Percentiles rank a stretch among this genome's conserved stretches.
These are phyloP conservation scores for Merluccius polli DNA, from an alignment of 2,797 vertebrate species.

Conservation along the genomic window DNA sequence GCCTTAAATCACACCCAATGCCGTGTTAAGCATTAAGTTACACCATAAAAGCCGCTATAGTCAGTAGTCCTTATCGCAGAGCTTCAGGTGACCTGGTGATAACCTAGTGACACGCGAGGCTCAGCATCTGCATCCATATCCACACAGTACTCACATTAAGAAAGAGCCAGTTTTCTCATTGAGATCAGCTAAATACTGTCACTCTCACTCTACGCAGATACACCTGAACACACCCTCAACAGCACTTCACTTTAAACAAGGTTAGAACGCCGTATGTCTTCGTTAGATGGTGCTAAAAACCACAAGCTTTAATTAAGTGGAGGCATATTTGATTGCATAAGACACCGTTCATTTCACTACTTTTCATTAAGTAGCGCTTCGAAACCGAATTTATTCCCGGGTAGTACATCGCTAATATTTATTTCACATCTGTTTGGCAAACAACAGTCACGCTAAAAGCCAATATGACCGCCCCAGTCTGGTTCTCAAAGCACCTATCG, in stretches of 20 bases:
- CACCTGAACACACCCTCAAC: slow-evolving; percentile 17
- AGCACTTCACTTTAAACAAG: slow-evolving; percentile 9
- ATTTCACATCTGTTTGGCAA: slow-evolving; percentile 17
- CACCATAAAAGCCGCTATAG: neutral
- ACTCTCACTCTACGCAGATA: slow-evolving; percentile 15
- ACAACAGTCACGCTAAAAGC: slow-evolving; percentile 14
- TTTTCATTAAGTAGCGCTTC: slow-evolving; percentile 6
- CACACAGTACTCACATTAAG: neutral
- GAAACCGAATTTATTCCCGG: slow-evolving; percentile 13
- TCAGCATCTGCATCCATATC: neutral
- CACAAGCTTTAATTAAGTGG: slow-evolving; percentile 18
- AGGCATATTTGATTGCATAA: slow-evolving; percentile 32
- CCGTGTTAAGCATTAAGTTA: neutral
- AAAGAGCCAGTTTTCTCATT: neutral
- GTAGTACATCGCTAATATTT: slow-evolving; percentile 14
- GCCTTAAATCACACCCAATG: neutral
- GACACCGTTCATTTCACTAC: slow-evolving; percentile 14
- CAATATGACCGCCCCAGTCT: slow-evolving; percentile 29
- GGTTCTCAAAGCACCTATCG: slow-evolving; percentile 45
- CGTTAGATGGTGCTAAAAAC: neutral
- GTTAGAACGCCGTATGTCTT: neutral
- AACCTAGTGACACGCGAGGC: neutral
- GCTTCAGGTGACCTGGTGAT: neutral
- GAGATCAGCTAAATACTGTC: slow-evolving; percentile 16
- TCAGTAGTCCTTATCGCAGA: neutral